Evolutionary conservation across 2,797 vertebrate genomes (phyloP), one percentile per base, ranked within the genome.

Genomic region (Hippocampus kuda): DNA sequence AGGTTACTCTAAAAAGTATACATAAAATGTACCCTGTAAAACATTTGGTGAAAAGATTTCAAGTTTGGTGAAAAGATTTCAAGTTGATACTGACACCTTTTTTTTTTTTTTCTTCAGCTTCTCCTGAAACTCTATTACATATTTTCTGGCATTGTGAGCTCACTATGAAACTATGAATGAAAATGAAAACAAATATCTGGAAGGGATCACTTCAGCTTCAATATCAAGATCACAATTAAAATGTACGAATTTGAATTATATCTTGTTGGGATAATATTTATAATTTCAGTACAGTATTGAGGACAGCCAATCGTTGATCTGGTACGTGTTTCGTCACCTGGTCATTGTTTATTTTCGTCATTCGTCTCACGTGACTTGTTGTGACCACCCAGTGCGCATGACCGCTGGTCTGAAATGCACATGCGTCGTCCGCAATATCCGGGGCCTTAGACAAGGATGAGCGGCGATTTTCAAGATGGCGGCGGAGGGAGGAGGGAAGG

Each of bases 401-500:
- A 44, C 70, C 70, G 60, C 53, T 12, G 66, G 66, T 48, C 68
- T 1, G 7, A 42, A 0, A 26, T 0, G 66, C 90, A 91, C 90
- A 84, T 93, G 94, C 94, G 92, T 91, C 46, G 83, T 90, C 73
- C 66, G 68, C 69, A 81, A 91, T 91, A 97, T 97, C 94, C 94
- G 94, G 94, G 94, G 81, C 15, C 74, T 81, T 84, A 88, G 93
- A 91, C 92, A 92, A 94, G 94, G 94, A 97, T 98, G 95, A 95
- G 93, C 91, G 94, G 93, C 93, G 93, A 93, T 94, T 94, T 95
- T 89, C 94, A 97, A 98, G 93, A 98, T 98, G 96, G 96, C 95
- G 95, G 92, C 95, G 94, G 96, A 98, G 95, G 96, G 95, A 96
- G 96, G 95, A 87, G 87, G 94, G 93, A 98, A 98, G 94, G 95